phyloP scores from a whole-genome alignment of 1,140 invertebrate species.

The Zaprionus vittiger region DNA sequence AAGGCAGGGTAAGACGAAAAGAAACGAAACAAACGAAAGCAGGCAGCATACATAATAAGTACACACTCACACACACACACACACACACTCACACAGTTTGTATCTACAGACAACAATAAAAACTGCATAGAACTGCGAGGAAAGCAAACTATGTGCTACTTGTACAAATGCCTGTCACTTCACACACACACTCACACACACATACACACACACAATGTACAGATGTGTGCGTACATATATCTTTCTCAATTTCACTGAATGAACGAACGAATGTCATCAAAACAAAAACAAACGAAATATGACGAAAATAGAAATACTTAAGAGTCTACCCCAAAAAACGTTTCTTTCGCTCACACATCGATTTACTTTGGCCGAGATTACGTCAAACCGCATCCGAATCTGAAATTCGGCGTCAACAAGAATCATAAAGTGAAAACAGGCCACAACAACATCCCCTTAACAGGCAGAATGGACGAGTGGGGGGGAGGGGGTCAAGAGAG shows the following conservation, averaged over 20 bases:
- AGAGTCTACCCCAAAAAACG: constrained; percentile 20
- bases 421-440: background rate
- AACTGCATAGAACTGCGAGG: constrained; percentile 6
- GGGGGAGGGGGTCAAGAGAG: background rate
- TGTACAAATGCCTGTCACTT: constrained; percentile 2
- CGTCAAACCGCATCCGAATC: constrained; percentile 24
- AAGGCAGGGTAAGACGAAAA: background rate
- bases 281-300: constrained; percentile 25
- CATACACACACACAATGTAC: background rate
- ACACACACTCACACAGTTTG: background rate
- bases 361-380: constrained; percentile 29
- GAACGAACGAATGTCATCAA: constrained; percentile 42
- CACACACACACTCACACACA: background rate
- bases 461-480: background rate
- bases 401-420: constrained; percentile 1
- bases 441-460: constrained; percentile 10
- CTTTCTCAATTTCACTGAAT: constrained; percentile 41
- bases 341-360: background rate
- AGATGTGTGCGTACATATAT: background rate
- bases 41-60: constrained; percentile 9
- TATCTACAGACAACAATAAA: background rate
- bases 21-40: constrained; percentile 10
- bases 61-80: background rate
- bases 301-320: constrained; percentile 40
- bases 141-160: constrained; percentile 7